These are phyloP conservation scores for Xanthia togata DNA, from an alignment of 2,888 invertebrate genomes.

Conservation along the genomic window DNA sequence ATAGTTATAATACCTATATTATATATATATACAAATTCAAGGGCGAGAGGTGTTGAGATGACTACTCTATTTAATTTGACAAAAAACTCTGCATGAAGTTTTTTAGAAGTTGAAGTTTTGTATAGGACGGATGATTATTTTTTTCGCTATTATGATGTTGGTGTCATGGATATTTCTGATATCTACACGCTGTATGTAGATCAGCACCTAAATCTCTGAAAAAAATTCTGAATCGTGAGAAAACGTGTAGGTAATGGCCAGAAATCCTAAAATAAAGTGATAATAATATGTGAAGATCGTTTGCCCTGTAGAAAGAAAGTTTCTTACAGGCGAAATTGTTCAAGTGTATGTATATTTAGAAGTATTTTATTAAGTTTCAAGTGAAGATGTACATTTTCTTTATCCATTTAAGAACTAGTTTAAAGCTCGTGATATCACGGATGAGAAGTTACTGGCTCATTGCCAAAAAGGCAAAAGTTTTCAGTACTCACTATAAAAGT, in stretches of 20 bases:
- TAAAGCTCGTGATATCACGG: constrained; percentile 27
- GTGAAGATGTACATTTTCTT: constrained; percentile 38
- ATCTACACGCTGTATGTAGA: too few species aligned
- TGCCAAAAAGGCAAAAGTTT: constrained; percentile 45
- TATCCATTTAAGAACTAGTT: constrained; percentile 35
- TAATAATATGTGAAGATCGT: background rate
- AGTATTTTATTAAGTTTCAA: constrained; percentile 35
- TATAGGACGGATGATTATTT: too few species aligned
- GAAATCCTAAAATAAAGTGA: background rate
- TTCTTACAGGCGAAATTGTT: constrained; percentile 10
- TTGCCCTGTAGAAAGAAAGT: background rate
- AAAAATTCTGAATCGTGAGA: background rate
- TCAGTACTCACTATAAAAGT: constrained; percentile 35
- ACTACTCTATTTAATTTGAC: too few species aligned
- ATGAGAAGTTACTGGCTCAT: constrained; percentile 27
- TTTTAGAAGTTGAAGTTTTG: too few species aligned
- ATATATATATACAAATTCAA: too few species aligned
- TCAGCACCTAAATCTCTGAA: background rate
- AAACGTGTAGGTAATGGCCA: background rate
- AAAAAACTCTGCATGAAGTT: too few species aligned
- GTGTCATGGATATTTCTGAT: too few species aligned
- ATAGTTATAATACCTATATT: too few species aligned
- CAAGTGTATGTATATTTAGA: constrained; percentile 28
- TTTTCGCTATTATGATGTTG: too few species aligned
- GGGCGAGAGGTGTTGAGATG: too few species aligned